Conservation (phyloP, 2,888 invertebrate genomes). For the Reticulitermes lucifugus region DNA sequence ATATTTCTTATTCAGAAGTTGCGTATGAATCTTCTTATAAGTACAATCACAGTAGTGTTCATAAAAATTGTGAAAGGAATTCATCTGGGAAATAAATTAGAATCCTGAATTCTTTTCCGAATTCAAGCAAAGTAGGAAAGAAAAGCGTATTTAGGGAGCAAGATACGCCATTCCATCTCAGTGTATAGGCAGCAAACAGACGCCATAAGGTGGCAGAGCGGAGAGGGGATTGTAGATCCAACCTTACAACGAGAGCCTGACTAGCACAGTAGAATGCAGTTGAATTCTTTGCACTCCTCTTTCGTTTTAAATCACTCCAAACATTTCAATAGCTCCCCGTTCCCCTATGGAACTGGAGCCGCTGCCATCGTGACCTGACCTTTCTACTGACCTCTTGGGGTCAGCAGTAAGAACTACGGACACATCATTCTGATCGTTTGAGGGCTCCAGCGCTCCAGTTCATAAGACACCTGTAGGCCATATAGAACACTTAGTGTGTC, state of each 20-base stretch:
- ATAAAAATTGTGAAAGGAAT: too few relatives aligned
- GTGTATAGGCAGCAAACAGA: neutral
- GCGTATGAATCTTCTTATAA: too few relatives aligned
- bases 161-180: neutral
- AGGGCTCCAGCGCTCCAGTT: neutral
- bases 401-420: constrained; percentile 4
- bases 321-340: neutral
- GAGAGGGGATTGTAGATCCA: neutral
- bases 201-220: neutral
- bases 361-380: neutral
- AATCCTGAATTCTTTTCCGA: too few relatives aligned
- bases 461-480: neutral
- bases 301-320: constrained; percentile 20
- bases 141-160: too few relatives aligned
- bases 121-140: too few relatives aligned
- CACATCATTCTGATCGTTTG: neutral
- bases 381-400: constrained; percentile 1
- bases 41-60: too few relatives aligned
- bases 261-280: neutral
- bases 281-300: neutral
- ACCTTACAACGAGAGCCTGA: constrained; percentile 11
- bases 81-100: too few relatives aligned
- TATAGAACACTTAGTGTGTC: neutral
- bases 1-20: too few relatives aligned
- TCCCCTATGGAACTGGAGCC: neutral